Evolutionary conservation across 2,113 vertebrate species (phyloP), one percentile per base, ranked within the genome.

Genomic region (Lepidothrix coronata): DNA sequence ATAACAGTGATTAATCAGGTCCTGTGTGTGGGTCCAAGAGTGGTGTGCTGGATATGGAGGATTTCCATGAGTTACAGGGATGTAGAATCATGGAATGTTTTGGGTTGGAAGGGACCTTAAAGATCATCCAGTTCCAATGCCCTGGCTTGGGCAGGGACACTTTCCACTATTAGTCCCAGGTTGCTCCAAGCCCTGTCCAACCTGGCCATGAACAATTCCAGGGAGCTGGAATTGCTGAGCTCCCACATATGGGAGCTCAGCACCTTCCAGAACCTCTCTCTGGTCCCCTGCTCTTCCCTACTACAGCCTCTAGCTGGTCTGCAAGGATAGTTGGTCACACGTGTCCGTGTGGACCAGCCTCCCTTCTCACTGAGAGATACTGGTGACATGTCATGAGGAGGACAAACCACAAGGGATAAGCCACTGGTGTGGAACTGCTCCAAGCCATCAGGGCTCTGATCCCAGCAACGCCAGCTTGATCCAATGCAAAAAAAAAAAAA

Each of bases 111-210:
- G 13, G 6, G 51, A 12, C 5, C 51, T 65, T 46, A 82, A 46
- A 28, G 13, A 20, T 44, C 35, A 5, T 10, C 43, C 33, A 0
- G 0, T 22, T 15, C 28, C 43, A 39, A 1, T 5, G 6, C 19
- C 12, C 41, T 84, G 35, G 12, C 33, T 0, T 3, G 11, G 12
- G 31, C 57, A 77, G 31, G 35, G 65, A 28, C 35, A 11, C 12
- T 7, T 77, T n/a, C 22, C 51, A 10, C 49, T 25, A 10, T n/a
- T n/a, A n/a, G n/a, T 11, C 12, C 15, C 37, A 72, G 37, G 14
- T 31, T 41, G 37, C 21, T 54, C n/a, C 67, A 39, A 39, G 25
- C 18, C n/a, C 18, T 8, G 5, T 66, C 41, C 63, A 46, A 30
- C 63, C 41, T 46, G 63, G 30, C 41, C 41, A 44, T 16, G 63